Evolutionary conservation across 2,113 vertebrate genomes (phyloP), one percentile per base, ranked within the genome.

Genomic region (Proteles cristata): DNA sequence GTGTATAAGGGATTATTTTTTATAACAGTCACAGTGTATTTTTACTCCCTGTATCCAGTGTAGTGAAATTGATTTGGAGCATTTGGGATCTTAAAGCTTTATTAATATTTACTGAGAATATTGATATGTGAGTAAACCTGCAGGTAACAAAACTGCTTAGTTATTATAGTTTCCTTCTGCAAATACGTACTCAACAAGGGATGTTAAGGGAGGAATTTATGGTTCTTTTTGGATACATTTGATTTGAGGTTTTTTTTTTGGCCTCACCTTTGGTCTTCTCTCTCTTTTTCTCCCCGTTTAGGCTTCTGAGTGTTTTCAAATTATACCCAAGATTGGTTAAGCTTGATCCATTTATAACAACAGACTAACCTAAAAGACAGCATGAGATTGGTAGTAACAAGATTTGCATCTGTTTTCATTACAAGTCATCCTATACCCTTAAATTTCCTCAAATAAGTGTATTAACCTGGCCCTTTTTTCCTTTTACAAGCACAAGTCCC

Each of bases 31-130:
- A 97, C 88, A 94, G 8, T 93, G 66, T 96, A 96, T 87, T 93
- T 97, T 93, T 88, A 73, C 85, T 94, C 81, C 95, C 74, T 89
- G 2, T 95, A 83, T 82, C 69, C 93, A 96, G 11, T 82, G 14
- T 66, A 90, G 69, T 96, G 63, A 92, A 96, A 82, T 28, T 94
- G 39, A 88, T 95, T 93, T 79, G 74, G 65, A 97, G 74, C 92
- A 94, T 95, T 97, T 94, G 84, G 88, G 50, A 90, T 95, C 66
- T 76, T 92, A 94, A 96, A 96, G 69, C 81, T 96, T 96, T 96
- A 96, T 23, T 95, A 82, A 28, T 81, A 93, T 45, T 92, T 93
- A 76, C 71, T 95, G 74, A 71, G 66, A 96, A 79, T 90, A 39
- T 84, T 94, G 76, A 45, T 91, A 33, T 19, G 23, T 81, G 73